Evolutionary conservation across 2,888 invertebrate genomes (phyloP), one percentile per base, ranked within the genome.

Genomic region (Drosophila diplacantha): DNA sequence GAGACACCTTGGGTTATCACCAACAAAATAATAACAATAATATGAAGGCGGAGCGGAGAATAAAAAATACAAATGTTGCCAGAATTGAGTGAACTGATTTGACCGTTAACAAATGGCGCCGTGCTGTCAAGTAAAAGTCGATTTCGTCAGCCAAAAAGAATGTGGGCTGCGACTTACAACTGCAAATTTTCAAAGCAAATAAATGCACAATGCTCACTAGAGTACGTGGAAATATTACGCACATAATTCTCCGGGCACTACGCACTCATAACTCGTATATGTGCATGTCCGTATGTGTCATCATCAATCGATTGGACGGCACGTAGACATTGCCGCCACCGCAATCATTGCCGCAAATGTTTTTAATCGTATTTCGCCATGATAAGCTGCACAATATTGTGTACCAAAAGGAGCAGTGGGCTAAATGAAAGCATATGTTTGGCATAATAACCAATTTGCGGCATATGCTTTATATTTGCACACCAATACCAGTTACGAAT

Each of bases 1-100:
- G 54, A 55, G 20, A 46, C 49, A 32, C 38, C 69, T 53, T 18
- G 71, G 79, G 82, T 80, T 81, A 80, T 79, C 82, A 80, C 66
- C 60, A 64, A 63, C 54, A 71, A 72, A 65, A 67, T 64, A 66
- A 73, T 63, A 66, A 73, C 61, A 75, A 72, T 43, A 68, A 69
- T 68, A 75, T 52, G 32, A 53, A 72, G 58, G 68, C 47, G 41
- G 65, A 60, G 44, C 44, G 24, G 52, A 57, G 49, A 49, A 54
- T 29, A 34, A 38, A 38, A 69, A 63, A 65, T 54, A 57, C 9
- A n/a, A 43, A 44, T 31, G 14, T 44, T 18, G 16, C 8, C 24
- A 38, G 37, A 39, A 38, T 37, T 26, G 58, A 64, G 46, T 59
- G 65, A 63, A 75, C 74, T 70, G 73, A 81, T 70, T 75, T 78